Evolutionary conservation across 2,888 invertebrate species (phyloP).

Genomic region (Xanthia togata): DNA sequence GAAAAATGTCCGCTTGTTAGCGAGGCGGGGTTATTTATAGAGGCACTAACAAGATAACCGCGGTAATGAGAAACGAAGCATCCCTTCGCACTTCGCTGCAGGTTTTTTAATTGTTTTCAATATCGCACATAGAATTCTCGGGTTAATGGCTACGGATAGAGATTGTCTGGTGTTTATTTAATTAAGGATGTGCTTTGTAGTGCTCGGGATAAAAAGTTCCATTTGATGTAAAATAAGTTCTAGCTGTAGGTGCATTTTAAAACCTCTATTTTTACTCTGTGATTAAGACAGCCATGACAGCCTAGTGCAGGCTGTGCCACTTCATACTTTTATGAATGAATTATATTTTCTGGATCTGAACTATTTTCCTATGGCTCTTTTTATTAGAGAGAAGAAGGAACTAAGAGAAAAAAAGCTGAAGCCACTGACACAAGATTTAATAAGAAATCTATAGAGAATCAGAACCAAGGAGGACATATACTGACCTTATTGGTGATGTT

Average conservation of each 20-base stretch:
- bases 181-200: slow-evolving; percentile 42
- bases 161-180: slow-evolving; percentile 51
- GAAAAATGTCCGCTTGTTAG: slow-evolving; percentile 74
- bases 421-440: not conserved
- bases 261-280: not conserved
- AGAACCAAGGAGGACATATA: no score
- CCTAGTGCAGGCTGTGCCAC: not conserved
- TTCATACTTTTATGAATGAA: not conserved
- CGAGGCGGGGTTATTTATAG: slow-evolving; percentile 70
- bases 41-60: slow-evolving; percentile 74
- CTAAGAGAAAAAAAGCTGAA: not conserved
- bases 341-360: not conserved
- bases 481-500: no score
- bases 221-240: not conserved
- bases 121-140: slow-evolving; percentile 62
- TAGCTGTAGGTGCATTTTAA: not conserved
- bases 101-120: slow-evolving; percentile 63
- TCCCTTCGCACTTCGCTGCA: slow-evolving; percentile 56
- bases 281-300: not conserved
- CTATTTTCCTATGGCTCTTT: not conserved
- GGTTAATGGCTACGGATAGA: slow-evolving; percentile 47
- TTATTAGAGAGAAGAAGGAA: not conserved
- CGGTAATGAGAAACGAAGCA: slow-evolving; percentile 70
- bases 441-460: not conserved
- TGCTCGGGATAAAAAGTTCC: not conserved